Percentiles rank a stretch among this genome's conserved stretches.
These are phyloP conservation scores for Osmoderma eremita DNA, from an alignment of 2,888 invertebrate species.

Conservation along the genomic window DNA sequence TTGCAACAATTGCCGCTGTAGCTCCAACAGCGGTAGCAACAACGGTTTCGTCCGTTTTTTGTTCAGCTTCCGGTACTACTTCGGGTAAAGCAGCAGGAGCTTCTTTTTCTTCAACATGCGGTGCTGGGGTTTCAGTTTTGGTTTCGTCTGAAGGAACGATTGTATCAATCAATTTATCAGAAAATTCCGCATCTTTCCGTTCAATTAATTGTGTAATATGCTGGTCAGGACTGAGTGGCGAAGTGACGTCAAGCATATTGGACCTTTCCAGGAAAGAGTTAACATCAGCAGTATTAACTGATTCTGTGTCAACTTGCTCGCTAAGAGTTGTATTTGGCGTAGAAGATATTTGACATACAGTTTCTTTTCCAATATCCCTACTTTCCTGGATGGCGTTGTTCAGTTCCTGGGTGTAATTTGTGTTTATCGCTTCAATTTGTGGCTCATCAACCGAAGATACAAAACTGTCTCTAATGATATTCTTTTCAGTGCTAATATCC, in stretches of 20 bases:
- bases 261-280: slow-evolving; percentile 55
- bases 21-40: slow-evolving; percentile 54
- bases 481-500: slow-evolving; percentile 38
- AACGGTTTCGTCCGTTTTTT: slow-evolving; percentile 33
- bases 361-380: slow-evolving; percentile 14
- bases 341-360: slow-evolving; percentile 36
- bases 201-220: too few relatives aligned
- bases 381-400: slow-evolving; percentile 42
- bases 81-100: slow-evolving; percentile 47
- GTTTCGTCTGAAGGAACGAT: slow-evolving; percentile 48
- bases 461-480: slow-evolving; percentile 30
- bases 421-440: slow-evolving; percentile 34
- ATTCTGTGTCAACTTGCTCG: slow-evolving; percentile 46
- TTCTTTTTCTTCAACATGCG: slow-evolving; percentile 37
- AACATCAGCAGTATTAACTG: slow-evolving; percentile 51
- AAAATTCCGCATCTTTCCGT: too few relatives aligned
- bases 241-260: slow-evolving; percentile 50
- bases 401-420: slow-evolving; percentile 46
- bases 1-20: slow-evolving; percentile 54
- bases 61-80: slow-evolving; percentile 47
- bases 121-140: slow-evolving; percentile 48
- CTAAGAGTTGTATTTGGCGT: slow-evolving; percentile 39
- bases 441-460: background rate
- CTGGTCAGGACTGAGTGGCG: slow-evolving; percentile 51
- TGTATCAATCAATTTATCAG: slow-evolving; percentile 40